Conservation (phyloP, 2,888 invertebrate species). For the Sesamia inferens region DNA sequence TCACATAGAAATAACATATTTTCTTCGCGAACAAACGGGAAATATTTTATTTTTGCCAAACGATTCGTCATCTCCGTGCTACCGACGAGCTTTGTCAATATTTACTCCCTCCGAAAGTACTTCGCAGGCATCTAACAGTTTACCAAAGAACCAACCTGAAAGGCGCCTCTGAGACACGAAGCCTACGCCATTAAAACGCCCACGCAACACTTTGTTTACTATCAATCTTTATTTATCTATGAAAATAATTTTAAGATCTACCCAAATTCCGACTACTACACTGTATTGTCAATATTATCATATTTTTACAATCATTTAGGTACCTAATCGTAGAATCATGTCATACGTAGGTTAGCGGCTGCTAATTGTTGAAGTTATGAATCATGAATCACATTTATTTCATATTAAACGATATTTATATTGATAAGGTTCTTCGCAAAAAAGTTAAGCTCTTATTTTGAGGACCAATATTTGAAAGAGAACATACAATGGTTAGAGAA, state of each 20-base stretch:
- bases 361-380: slow-evolving; percentile 41
- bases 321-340: slow-evolving; percentile 29
- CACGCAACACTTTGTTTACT: slow-evolving; percentile 62
- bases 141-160: slow-evolving; percentile 69
- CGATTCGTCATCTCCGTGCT: slow-evolving; percentile 62
- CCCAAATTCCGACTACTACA: slow-evolving; percentile 34
- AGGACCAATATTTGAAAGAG: slow-evolving; percentile 8
- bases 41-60: slow-evolving; percentile 62
- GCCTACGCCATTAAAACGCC: slow-evolving; percentile 62
- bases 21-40: slow-evolving; percentile 25
- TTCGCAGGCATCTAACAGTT: slow-evolving; percentile 53
- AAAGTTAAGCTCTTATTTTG: slow-evolving; percentile 12
- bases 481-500: slow-evolving; percentile 25
- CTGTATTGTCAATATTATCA: slow-evolving; percentile 56
- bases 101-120: slow-evolving; percentile 67
- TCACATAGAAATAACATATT: slow-evolving; percentile 29
- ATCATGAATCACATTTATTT: slow-evolving; percentile 40
- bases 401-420: slow-evolving; percentile 18
- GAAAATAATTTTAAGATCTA: slow-evolving; percentile 50
- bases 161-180: slow-evolving; percentile 70
- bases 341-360: slow-evolving; percentile 29
- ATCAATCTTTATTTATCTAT: slow-evolving; percentile 61
- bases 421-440: slow-evolving; percentile 21
- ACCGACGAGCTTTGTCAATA: slow-evolving; percentile 75
- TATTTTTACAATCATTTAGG: slow-evolving; percentile 47